Conservation (phyloP, 2,113 vertebrate genomes). For the Lycaon pictus region DNA sequence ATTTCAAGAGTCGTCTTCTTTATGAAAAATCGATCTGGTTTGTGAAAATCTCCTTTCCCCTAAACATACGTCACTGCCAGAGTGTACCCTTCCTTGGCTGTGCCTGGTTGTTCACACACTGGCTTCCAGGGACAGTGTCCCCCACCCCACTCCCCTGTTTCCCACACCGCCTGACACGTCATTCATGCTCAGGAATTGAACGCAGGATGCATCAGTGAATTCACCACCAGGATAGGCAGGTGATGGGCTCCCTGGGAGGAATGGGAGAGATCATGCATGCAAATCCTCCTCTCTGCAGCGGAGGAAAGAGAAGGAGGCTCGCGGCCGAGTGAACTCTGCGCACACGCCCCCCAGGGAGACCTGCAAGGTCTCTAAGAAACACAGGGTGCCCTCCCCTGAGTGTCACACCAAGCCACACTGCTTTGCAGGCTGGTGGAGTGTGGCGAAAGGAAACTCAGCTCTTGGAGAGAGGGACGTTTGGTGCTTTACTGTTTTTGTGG, state of each 20-base stretch:
- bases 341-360: background rate
- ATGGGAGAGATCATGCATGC: rapidly evolving
- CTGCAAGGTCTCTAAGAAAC: background rate
- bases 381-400: background rate
- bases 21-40: background rate
- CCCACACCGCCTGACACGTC: rapidly evolving
- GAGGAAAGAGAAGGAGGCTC: background rate
- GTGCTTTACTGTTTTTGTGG: conserved; percentile 53
- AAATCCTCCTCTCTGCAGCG: background rate
- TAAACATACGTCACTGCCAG: background rate
- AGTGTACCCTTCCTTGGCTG: too few relatives aligned
- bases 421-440: background rate
- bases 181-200: background rate
- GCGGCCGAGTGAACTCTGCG: background rate
- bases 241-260: background rate
- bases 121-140: background rate
- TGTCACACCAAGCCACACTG: background rate
- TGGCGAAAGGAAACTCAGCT: background rate
- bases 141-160: background rate
- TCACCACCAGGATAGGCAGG: background rate
- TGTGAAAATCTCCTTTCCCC: background rate
- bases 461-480: background rate
- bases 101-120: background rate
- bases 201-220: background rate
- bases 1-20: background rate